phyloP scores from a whole-genome alignment of 2,797 vertebrate species.

The Ispidina picta region DNA sequence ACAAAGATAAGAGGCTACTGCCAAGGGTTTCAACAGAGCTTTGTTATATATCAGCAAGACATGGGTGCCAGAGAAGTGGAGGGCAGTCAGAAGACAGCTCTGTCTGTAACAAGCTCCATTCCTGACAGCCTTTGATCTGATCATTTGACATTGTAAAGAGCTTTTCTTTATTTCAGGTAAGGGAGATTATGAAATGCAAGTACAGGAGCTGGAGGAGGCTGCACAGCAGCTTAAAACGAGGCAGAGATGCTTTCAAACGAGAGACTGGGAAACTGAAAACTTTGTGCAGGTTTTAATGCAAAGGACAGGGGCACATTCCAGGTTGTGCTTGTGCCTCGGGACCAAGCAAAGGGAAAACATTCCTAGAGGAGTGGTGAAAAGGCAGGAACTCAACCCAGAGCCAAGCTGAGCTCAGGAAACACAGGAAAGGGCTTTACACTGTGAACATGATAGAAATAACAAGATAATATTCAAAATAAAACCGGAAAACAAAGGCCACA shows the following conservation, averaged over 20 bases:
- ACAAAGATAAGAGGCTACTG: not conserved
- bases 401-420: not conserved
- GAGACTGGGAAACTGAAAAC: not conserved
- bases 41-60: not conserved
- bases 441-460: not conserved
- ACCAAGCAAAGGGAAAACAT: not conserved
- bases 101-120: conserved; percentile 23
- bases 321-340: not conserved
- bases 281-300: not conserved
- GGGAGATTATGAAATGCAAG: conserved; percentile 17
- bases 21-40: conserved; percentile 24
- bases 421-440: not conserved
- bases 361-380: not conserved
- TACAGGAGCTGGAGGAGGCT: not conserved
- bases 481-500: not conserved
- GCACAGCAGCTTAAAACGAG: not conserved
- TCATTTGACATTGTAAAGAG: conserved; percentile 51
- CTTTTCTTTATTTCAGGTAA: conserved; percentile 40
- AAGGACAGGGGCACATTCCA: not conserved
- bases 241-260: not conserved
- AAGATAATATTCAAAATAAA: not conserved
- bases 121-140: conserved; percentile 19
- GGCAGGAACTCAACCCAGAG: not conserved
- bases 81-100: conserved; percentile 33
- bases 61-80: not conserved